Evolutionary conservation across 2,113 vertebrate genomes (phyloP).

Genomic region (Nannospalax galili): DNA sequence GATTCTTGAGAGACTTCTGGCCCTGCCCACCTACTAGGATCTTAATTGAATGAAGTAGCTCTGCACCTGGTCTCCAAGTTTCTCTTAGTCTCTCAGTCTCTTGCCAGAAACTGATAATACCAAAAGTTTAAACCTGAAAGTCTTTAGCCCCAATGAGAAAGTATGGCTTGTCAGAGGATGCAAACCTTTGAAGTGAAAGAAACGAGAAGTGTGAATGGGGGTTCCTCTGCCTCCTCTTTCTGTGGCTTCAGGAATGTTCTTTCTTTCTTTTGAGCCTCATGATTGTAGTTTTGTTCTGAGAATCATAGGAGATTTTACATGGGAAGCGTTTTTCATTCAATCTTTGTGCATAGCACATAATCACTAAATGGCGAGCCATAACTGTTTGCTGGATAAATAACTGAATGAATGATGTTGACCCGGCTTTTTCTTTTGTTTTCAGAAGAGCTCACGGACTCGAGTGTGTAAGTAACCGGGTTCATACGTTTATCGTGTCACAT

Average conservation of each 20-base stretch:
- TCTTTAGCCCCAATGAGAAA: neutral
- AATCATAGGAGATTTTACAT: neutral
- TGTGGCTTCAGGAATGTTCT: neutral
- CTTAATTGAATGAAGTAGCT: neutral
- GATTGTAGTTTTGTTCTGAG: neutral
- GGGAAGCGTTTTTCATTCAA: neutral
- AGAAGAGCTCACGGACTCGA: neutral
- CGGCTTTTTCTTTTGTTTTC: conserved; percentile 4
- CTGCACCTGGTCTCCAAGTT: neutral
- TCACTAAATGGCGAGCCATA: neutral
- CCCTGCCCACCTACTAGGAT: neutral
- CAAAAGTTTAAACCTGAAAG: conserved; percentile 1
- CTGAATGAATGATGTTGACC: neutral
- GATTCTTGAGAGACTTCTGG: neutral
- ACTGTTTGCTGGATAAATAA: neutral
- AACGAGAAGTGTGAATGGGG: neutral
- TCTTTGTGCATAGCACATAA: neutral
- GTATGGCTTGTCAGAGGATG: neutral
- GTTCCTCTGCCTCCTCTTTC: neutral
- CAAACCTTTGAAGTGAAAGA: neutral
- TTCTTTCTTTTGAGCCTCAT: neutral
- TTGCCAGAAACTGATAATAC: neutral
- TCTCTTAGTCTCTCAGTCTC: neutral
- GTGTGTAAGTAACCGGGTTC: neutral
- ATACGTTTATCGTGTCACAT: neutral